Base-by-base conservation (phyloP, 2,797 vertebrate genomes). In the Brotula barbata region DNA sequence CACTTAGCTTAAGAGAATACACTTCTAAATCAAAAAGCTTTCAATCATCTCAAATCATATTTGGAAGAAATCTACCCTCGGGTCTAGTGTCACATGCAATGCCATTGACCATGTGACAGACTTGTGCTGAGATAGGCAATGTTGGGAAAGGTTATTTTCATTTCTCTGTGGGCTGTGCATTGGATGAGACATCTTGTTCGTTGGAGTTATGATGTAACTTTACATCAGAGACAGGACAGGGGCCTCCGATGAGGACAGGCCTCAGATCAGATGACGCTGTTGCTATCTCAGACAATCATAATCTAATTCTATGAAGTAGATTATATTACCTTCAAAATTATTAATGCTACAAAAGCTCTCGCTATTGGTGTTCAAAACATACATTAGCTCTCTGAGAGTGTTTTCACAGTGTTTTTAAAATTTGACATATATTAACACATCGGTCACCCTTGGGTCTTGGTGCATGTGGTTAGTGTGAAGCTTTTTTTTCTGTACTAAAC, bases 1-100 rank as follows among this genome's bases (percentile, higher is more conserved):
- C 96, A 99, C 96, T 99, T 98, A 97, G 93, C 93, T 94, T 94
- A 95, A 96, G 93, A 98, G 95, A 96, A 97, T 96, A 96, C 94
- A 96, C 95, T 97, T 95, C 92, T 89, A 95, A 96, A 99, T 98
- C 95, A 97, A 97, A 99, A 96, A 94, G 90, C 93, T 97, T 98
- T 99, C 96, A 97, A 96, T 98, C 96, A 97, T 95, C 93, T 92
- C 90, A 95, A 97, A 97, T 95, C 93, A 92, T 95, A 94, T 98
- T 97, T 95, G 90, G 91, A 89, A 91, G 91, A 92, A 92, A 93
- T 93, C 91, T 92, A 89, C 90, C 94, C 90, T 80, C 85, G 85
- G 92, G 91, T 91, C 85, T 89, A 90, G 90, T 87, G 91, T 93
- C 92, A 93, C 88, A 91, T 92, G 91, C 89, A 93, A 95, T 94